Base-by-base conservation (phyloP, 2,797 vertebrate genomes). In the Lindbergichthys nudifrons region DNA sequence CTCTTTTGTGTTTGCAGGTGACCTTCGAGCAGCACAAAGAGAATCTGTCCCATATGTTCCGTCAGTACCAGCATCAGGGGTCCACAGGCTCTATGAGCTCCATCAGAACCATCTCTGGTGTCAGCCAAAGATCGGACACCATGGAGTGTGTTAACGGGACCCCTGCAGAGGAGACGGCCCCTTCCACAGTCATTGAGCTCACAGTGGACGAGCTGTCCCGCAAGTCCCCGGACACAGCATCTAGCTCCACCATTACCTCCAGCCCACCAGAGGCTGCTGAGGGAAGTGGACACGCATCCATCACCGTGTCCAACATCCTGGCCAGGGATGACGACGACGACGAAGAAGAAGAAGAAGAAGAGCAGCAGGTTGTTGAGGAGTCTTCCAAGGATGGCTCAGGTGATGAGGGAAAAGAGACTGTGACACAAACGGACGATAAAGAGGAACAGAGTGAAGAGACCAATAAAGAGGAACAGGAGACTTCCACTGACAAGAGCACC, bases 11-110 rank as follows among this genome's bases (percentile, higher is more conserved):
- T 88, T 86, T 90, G 8, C 84, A 99, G 98, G 98, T 99, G 57
- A 95, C 97, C 73, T 99, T 97, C 85, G 98, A 99, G 93, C 95
- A 97, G 85, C 98, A 99, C 93, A 99, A 97, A 82, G 96, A 97
- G 64, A 97, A 88, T 74, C 93, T 99, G 85, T 96, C 97, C 64
- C 94, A 60, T 70, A 94, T 97, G 88, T 98, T 97, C 85, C 93
- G 87, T 19, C 96, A 98, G 73, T 97, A 97, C 90, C 96, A 97
- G 84, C 93, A 79, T 9, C 95, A 93, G 81, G 94, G 86, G 61
- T 90, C 92, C 8, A 30, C 62, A 0, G 65, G 77, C 79, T 91
- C 84, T 41, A 89, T 93, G 52, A 86, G 83, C 61, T 4, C 2
- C 2, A 39, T 97, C 81, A 93, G 93, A 84, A 96, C 95, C 2